Evolutionary conservation across 2,888 invertebrate genomes (phyloP).

Genomic region (Orthosia cruda): DNA sequence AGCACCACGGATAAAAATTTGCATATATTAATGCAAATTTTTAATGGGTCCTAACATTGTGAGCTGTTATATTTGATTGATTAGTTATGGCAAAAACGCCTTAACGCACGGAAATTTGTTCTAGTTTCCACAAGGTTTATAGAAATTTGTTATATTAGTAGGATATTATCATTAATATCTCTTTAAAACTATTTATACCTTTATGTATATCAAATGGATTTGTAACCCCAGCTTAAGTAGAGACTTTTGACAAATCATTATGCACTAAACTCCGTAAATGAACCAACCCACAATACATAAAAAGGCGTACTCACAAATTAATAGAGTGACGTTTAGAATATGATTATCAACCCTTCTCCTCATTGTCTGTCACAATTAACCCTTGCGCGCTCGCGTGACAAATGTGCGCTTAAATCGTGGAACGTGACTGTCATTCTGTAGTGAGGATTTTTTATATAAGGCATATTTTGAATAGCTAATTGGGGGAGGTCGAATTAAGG

Average conservation of each 20-base stretch:
- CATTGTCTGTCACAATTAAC: conserved; percentile 84
- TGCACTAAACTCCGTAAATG: conserved; percentile 12
- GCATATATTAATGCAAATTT: no score
- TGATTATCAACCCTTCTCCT: conserved; percentile 82
- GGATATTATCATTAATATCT: no score
- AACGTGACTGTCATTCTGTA: conserved; percentile 71
- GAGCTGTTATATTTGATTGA: no score
- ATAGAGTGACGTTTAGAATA: conserved; percentile 76
- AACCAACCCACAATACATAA: conserved; percentile 28
- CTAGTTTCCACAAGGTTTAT: no score
- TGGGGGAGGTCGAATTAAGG: not conserved
- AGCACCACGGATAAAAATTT: no score
- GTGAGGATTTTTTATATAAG: conserved; percentile 11
- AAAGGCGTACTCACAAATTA: conserved; percentile 59
- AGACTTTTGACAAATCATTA: not conserved
- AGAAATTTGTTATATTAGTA: no score
- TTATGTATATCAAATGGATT: no score
- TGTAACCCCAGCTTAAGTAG: no score
- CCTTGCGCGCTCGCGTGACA: conserved; percentile 73
- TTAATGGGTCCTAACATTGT: no score
- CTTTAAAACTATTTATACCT: no score
- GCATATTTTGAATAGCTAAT: not conserved
- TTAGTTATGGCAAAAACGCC: no score
- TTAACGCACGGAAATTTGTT: no score
- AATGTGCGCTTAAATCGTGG: conserved; percentile 66